Evolutionary conservation across 2,113 vertebrate species (phyloP).

Genomic region (Geothlypis trichas): DNA sequence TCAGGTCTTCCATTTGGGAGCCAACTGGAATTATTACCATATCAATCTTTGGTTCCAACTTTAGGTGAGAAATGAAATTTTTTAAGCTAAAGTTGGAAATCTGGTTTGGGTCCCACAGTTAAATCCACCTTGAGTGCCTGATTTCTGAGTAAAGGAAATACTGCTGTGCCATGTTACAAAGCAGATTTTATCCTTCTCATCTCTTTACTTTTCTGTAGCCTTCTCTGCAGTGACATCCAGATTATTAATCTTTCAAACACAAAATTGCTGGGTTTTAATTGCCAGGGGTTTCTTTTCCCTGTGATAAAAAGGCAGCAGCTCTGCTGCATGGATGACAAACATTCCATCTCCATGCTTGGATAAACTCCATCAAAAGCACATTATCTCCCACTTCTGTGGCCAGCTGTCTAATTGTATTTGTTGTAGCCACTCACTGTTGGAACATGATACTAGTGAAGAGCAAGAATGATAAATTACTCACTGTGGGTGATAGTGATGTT

Average conservation of each 20-base stretch:
- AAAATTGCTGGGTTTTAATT: conserved; percentile 45
- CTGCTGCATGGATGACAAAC: conserved; percentile 79
- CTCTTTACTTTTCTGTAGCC: neutral
- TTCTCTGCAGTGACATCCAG: neutral
- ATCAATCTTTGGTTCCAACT: neutral
- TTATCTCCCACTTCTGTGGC: conserved; percentile 86
- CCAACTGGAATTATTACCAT: neutral
- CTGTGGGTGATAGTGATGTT: conserved; percentile 88
- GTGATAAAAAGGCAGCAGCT: conserved; percentile 48
- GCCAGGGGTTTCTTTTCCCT: conserved; percentile 49
- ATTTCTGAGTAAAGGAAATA: neutral
- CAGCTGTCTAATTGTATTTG: conserved; percentile 95
- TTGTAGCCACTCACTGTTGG: conserved; percentile 85
- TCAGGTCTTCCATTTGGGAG: neutral
- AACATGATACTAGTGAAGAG: conserved; percentile 85
- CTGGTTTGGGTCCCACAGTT: neutral
- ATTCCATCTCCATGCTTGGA: conserved; percentile 91
- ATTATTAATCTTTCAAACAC: neutral
- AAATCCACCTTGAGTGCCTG: neutral
- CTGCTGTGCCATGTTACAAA: fast-evolving
- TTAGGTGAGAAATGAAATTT: neutral
- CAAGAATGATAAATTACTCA: conserved; percentile 95
- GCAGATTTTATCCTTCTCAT: neutral
- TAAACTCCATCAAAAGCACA: conserved; percentile 98
- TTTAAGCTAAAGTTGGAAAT: neutral